Evolutionary conservation across 1,140 invertebrate genomes (phyloP).

Genomic region (roundworm (Caenorhabditis elegans)): DNA sequence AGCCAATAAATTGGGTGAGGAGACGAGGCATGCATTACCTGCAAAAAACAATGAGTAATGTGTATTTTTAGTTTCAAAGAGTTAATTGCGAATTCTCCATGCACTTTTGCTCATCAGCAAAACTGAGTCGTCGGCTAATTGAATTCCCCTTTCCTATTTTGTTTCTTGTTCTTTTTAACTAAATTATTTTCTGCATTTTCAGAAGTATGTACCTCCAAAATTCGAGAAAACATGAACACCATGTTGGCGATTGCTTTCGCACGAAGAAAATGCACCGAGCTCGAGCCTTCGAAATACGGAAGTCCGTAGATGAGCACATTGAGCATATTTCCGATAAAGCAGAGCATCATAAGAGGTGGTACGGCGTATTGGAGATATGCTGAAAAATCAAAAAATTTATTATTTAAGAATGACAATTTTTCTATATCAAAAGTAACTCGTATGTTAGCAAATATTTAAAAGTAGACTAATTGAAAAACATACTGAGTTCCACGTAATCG

Average conservation of each 20-base stretch:
- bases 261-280: conserved; percentile 61
- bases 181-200: neutral
- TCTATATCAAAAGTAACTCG: too few species aligned
- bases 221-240: conserved; percentile 59
- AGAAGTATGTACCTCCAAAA: conserved; percentile 47
- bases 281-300: conserved; percentile 61
- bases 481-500: neutral
- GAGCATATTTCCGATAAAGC: conserved; percentile 60
- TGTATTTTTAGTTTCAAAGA: neutral
- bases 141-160: neutral
- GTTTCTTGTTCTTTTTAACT: neutral
- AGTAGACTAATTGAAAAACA: neutral
- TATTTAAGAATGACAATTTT: too few species aligned
- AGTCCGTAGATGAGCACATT: conserved; percentile 63
- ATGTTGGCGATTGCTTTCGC: conserved; percentile 63
- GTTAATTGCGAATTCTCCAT: neutral
- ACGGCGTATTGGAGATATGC: conserved; percentile 27
- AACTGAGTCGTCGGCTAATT: conserved; percentile 7
- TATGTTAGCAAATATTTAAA: too few species aligned
- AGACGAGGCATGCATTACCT: conserved; percentile 63
- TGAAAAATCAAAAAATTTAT: neutral
- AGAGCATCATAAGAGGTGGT: conserved; percentile 53
- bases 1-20: conserved; percentile 39
- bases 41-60: neutral
- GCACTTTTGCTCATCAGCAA: neutral